These are phyloP conservation scores for Copidosoma floridanum DNA, from an alignment of 1,140 invertebrate species.

Conservation along the genomic window DNA sequence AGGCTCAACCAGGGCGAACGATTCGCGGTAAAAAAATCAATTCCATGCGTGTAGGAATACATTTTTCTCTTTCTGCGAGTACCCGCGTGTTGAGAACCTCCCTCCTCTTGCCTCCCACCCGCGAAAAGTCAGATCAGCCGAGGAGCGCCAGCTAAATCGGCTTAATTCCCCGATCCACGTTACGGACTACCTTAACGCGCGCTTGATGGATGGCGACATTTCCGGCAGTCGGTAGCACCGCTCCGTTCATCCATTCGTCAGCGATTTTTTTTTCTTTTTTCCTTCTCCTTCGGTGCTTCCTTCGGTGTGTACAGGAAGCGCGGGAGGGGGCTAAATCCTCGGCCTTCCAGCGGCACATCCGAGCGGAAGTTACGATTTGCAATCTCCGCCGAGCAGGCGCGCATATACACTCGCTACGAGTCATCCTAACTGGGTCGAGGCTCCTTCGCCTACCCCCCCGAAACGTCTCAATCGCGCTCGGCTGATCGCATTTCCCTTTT, in stretches of 20 bases:
- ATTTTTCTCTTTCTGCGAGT: too few species aligned
- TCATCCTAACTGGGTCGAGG: slow-evolving; percentile 24
- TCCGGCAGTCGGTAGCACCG: not conserved
- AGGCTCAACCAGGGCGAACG: not conserved
- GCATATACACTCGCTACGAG: not conserved
- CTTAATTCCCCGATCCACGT: slow-evolving; percentile 3
- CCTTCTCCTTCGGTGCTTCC: not conserved
- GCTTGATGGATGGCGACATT: not conserved
- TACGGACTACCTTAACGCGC: not conserved
- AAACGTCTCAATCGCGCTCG: slow-evolving; percentile 16
- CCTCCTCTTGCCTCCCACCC: not conserved
- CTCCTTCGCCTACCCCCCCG: too few species aligned
- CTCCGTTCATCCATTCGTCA: too few species aligned
- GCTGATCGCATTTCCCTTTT: slow-evolving; percentile 23
- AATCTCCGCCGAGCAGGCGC: slow-evolving; percentile 31
- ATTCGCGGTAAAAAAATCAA: too few species aligned
- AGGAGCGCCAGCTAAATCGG: too few species aligned
- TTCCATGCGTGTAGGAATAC: too few species aligned
- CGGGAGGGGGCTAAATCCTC: slow-evolving; percentile 16
- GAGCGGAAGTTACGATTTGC: slow-evolving; percentile 38
- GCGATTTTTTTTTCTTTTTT: not conserved
- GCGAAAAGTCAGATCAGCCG: too few species aligned
- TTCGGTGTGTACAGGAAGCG: too few species aligned
- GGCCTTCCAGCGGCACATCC: slow-evolving; percentile 30
- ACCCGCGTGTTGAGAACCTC: too few species aligned